A percentile compares a stretch with the other conserved stretches of the same genome.
These are phyloP conservation scores for Erebia ligea DNA, from an alignment of 2,888 invertebrate genomes.

Conservation along the genomic window DNA sequence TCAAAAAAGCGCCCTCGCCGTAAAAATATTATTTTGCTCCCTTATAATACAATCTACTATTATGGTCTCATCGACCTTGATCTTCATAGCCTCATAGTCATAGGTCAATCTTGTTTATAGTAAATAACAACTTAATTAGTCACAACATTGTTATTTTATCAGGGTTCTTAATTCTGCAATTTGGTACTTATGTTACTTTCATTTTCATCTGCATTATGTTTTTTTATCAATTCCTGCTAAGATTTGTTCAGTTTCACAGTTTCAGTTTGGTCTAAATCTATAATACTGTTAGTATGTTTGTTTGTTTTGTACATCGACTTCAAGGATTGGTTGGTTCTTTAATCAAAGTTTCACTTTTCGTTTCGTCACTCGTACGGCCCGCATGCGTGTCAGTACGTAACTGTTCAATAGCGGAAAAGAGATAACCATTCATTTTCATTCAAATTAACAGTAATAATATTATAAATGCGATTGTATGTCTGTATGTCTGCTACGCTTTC, in stretches of 20 bases:
- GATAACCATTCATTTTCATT: neutral
- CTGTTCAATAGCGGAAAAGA: neutral
- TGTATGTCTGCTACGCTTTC: too few species aligned
- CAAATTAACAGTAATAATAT: neutral
- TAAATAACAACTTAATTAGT: neutral
- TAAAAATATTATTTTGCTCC: too few species aligned
- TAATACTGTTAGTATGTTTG: neutral
- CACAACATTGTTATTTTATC: neutral
- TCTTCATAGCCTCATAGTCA: neutral
- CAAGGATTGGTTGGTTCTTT: neutral
- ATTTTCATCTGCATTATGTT: neutral
- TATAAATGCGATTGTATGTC: too few species aligned
- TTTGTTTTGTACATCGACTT: neutral
- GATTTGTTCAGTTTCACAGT: too few species aligned
- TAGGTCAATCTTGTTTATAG: neutral
- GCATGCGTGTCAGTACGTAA: neutral
- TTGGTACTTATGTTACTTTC: neutral
- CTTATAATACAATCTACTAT: too few species aligned
- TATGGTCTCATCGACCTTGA: slow-evolving; percentile 5
- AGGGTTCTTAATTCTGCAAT: neutral
- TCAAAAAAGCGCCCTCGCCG: too few species aligned
- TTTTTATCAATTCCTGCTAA: too few species aligned
- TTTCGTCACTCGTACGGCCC: neutral
- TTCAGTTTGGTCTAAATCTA: neutral
- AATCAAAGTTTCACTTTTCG: neutral